Evolutionary conservation across 2,797 vertebrate species (phyloP).

Genomic region (Limnodromus scolopaceus): DNA sequence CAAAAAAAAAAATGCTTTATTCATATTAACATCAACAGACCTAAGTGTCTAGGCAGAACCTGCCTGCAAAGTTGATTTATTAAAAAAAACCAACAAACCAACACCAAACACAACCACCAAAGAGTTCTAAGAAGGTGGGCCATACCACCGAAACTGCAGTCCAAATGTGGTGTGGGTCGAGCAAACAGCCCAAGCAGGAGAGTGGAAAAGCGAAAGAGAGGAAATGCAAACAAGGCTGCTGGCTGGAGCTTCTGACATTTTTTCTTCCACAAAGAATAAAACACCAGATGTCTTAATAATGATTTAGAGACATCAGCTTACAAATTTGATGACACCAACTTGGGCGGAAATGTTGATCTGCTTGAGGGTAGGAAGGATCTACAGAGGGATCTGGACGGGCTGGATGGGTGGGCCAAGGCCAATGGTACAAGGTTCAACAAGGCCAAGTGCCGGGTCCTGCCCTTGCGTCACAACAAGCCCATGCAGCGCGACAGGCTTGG

Average conservation of each 20-base stretch:
- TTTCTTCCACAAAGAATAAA: neutral
- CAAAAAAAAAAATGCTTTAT: neutral
- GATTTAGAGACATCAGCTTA: neutral
- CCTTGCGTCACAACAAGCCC: neutral
- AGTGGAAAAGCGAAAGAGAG: fast-evolving
- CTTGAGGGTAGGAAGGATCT: neutral
- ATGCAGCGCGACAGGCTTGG: neutral
- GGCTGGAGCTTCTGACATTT: neutral
- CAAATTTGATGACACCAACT: neutral
- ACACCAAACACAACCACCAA: neutral
- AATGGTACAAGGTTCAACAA: neutral
- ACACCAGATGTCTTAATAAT: neutral
- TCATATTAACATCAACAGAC: neutral
- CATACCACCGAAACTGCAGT: too few species aligned
- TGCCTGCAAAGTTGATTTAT: neutral
- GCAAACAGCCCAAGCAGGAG: neutral
- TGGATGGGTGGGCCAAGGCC: neutral
- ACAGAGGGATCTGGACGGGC: neutral
- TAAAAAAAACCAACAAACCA: neutral
- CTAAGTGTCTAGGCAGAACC: neutral
- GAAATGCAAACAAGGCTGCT: neutral
- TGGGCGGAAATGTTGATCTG: neutral
- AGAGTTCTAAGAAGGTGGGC: neutral
- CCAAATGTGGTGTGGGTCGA: fast-evolving
- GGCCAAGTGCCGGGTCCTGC: neutral